Conservation (phyloP, 2,113 vertebrate genomes). For the Tachysurus fulvidraco region DNA sequence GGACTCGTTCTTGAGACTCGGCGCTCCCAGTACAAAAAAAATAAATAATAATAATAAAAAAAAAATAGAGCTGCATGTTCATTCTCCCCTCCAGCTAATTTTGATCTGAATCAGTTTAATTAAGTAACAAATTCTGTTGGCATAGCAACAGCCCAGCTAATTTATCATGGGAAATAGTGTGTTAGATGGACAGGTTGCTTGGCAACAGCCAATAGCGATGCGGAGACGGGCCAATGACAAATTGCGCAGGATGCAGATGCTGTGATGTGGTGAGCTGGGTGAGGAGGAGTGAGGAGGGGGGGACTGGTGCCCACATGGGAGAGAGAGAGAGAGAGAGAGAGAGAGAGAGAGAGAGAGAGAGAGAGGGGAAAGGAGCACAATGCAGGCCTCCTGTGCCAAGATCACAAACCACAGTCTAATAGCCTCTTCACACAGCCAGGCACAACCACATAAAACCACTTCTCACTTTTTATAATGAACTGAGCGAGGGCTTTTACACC, state of each 20-base stretch:
- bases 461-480: slow-evolving; percentile 46
- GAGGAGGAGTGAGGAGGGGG: slow-evolving; percentile 59
- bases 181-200: slow-evolving; percentile 87
- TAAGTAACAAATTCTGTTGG: slow-evolving; percentile 96
- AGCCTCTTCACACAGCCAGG: slow-evolving; percentile 42
- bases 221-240: slow-evolving; percentile 78
- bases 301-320: slow-evolving; percentile 68
- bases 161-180: slow-evolving; percentile 90
- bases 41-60: too few relatives aligned
- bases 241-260: slow-evolving; percentile 81
- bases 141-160: slow-evolving; percentile 92
- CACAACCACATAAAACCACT: slow-evolving; percentile 47
- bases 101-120: slow-evolving; percentile 91
- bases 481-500: slow-evolving; percentile 35
- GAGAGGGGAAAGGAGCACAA: slow-evolving; percentile 40
- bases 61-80: slow-evolving; percentile 61
- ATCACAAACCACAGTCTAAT: slow-evolving; percentile 53
- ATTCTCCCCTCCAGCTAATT: slow-evolving; percentile 78
- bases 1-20: slow-evolving; percentile 51
- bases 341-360: slow-evolving; percentile 58
- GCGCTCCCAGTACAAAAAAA: slow-evolving; percentile 58
- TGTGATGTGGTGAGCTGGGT: slow-evolving; percentile 64
- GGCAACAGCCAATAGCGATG: slow-evolving; percentile 86
- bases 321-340: slow-evolving; percentile 52
- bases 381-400: slow-evolving; percentile 47